Base-by-base conservation (phyloP, 2,113 vertebrate species). In the Callithrix jacchus region DNA sequence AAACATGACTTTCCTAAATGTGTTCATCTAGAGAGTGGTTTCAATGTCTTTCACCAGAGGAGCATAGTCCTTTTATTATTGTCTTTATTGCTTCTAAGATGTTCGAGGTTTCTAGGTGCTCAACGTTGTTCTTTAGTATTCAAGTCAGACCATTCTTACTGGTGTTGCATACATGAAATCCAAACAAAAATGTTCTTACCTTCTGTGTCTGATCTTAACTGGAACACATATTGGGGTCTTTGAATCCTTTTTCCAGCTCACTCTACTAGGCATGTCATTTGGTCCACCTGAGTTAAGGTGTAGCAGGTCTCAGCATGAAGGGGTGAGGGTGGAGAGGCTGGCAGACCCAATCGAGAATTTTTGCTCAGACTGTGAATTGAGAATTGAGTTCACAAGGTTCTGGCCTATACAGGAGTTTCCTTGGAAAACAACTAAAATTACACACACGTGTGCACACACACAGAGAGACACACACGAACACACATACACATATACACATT, bases 1-100 rank as follows among this genome's bases (percentile, higher is more conserved):
- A 95, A 87, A 95, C 83, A 68, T 76, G 93, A 94, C 93, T 89
- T 94, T 96, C 94, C 93, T 61, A 76, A 90, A 95, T 71, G 87
- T 94, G 95, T 96, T 94, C 82, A 93, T 91, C 95, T 90, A 45
- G 42, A 95, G 92, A 96, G 96, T 94, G 79, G 70, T 81, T 97
- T 96, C 94, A 96, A 89, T 91, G 91, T 95, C 91, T 96, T 97
- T 94, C 91, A 74, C 93, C 83, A 52, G 93, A 95, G 93, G 47
- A 93, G 70, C 84, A 83, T 21, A 35, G 82, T 49, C 74, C 42
- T 85, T 95, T 95, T 79, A 96, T 97, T 92, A 96, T 91, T 92
- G 87, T 93, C 84, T 89, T 97, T 96, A 86, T 91, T 83, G 88
- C 89, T 95, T 85, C 91, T 37, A 74, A 89, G 87, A 92, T 88